These are phyloP conservation scores for Lepus americanus DNA, from an alignment of 2,113 vertebrate species.

Conservation along the genomic window DNA sequence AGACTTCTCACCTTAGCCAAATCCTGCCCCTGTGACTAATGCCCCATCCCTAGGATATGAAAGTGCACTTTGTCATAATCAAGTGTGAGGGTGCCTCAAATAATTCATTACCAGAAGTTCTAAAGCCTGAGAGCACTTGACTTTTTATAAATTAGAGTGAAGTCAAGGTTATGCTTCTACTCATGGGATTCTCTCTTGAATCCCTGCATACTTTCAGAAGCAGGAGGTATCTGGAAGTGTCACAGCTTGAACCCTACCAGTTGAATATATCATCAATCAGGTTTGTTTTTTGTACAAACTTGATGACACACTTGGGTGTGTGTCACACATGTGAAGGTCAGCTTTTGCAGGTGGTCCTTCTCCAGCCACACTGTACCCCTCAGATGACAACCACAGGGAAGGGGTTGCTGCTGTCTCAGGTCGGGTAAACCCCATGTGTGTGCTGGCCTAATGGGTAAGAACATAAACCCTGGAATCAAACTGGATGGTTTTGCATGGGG, in stretches of 20 bases:
- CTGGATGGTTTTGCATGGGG: fast-evolving
- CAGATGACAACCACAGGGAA: not conserved
- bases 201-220: not conserved
- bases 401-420: not conserved
- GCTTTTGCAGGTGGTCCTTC: fast-evolving
- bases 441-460: not conserved
- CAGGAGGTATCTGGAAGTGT: not conserved
- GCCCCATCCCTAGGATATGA: not conserved
- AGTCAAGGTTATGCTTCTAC: conserved; percentile 64
- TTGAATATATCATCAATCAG: not conserved
- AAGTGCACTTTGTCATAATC: conserved; percentile 52
- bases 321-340: not conserved
- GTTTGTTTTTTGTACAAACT: not conserved
- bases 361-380: fast-evolving
- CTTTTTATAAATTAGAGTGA: conserved; percentile 60
- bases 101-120: conserved; percentile 55
- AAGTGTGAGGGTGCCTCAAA: conserved; percentile 12
- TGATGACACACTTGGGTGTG: no score
- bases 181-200: not conserved
- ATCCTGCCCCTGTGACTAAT: conserved; percentile 55
- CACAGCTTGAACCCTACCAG: not conserved
- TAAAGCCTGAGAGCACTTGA: not conserved
- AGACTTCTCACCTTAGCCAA: not conserved
- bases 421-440: not conserved
- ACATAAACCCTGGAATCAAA: not conserved